These are phyloP conservation scores for Oegoconia quadripuncta DNA, from an alignment of 2,888 invertebrate species.

Conservation along the genomic window DNA sequence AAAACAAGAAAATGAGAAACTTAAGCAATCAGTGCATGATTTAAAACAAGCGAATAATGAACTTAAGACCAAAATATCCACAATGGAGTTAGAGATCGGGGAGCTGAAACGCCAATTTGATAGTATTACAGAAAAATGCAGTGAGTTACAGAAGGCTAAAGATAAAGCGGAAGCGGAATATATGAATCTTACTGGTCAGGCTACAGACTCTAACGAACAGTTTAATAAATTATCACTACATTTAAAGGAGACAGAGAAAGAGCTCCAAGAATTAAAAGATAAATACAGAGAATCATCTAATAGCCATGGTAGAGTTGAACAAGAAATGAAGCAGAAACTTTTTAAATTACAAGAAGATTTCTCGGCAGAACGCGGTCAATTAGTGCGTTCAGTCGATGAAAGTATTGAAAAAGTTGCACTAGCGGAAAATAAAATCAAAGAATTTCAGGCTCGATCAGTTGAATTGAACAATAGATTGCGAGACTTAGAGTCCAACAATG, in stretches of 20 bases:
- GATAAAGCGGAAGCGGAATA: constrained; percentile 80
- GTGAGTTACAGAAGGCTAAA: constrained; percentile 77
- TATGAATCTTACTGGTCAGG: constrained; percentile 76
- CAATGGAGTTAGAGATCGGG: constrained; percentile 74
- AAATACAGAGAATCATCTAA: constrained; percentile 62
- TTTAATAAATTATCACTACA: constrained; percentile 76
- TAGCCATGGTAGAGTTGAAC: constrained; percentile 63
- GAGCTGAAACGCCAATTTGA: constrained; percentile 79
- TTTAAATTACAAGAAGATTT: constrained; percentile 67
- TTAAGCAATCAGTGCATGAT: constrained; percentile 61
- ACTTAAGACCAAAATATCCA: constrained; percentile 58
- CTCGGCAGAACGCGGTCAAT: constrained; percentile 53
- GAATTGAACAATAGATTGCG: constrained; percentile 46
- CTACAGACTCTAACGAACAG: constrained; percentile 80
- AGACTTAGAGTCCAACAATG: constrained; percentile 50
- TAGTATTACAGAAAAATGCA: constrained; percentile 77
- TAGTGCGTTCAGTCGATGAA: constrained; percentile 54
- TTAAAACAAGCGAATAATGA: constrained; percentile 55
- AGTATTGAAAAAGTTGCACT: constrained; percentile 55
- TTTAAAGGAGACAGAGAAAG: constrained; percentile 77
- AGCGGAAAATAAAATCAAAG: constrained; percentile 54
- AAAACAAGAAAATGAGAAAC: constrained; percentile 64
- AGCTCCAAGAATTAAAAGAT: constrained; percentile 73
- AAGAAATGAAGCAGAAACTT: constrained; percentile 68
- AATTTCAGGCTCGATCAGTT: constrained; percentile 43